phyloP scores from a whole-genome alignment of 2,888 invertebrate genomes.

The Neoscelio sp. region DNA sequence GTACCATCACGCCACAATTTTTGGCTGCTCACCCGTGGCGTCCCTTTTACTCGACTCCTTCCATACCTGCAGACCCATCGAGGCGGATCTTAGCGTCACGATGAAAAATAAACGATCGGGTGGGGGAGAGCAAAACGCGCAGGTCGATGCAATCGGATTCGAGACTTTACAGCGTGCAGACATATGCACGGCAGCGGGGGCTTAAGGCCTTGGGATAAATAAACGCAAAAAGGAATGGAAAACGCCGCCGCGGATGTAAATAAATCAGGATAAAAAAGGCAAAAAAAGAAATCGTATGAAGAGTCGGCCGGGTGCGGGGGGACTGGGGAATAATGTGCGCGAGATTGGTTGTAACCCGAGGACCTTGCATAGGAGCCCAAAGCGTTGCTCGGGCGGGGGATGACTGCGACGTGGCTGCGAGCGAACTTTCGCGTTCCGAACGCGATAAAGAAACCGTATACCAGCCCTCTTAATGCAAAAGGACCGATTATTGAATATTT shows the following conservation, averaged over 20 bases:
- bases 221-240: slow-evolving; percentile 74
- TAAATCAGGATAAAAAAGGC: slow-evolving; percentile 75
- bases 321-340: slow-evolving; percentile 77
- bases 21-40: slow-evolving; percentile 29
- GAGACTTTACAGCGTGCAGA: slow-evolving; percentile 82
- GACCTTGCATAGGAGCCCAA: slow-evolving; percentile 79
- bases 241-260: slow-evolving; percentile 74
- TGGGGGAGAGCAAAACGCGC: slow-evolving; percentile 68
- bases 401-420: slow-evolving; percentile 28
- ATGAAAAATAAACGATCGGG: slow-evolving; percentile 48
- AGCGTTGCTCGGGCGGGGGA: slow-evolving; percentile 68
- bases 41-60: slow-evolving; percentile 35
- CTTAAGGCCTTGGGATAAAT: slow-evolving; percentile 76
- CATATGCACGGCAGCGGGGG: slow-evolving; percentile 71
- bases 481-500: slow-evolving; percentile 68
- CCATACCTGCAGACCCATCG: slow-evolving; percentile 50
- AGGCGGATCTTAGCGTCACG: slow-evolving; percentile 44
- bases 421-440: slow-evolving; percentile 55
- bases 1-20: slow-evolving; percentile 41
- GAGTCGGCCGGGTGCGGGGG: slow-evolving; percentile 65
- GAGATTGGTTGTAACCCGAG: slow-evolving; percentile 82
- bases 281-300: slow-evolving; percentile 66
- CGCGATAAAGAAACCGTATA: slow-evolving; percentile 65
- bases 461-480: slow-evolving; percentile 50
- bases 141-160: slow-evolving; percentile 82